Evolutionary conservation across 1,140 invertebrate species (phyloP), one percentile per base, ranked within the genome.

Genomic region (Vollenhovia emeryi): DNA sequence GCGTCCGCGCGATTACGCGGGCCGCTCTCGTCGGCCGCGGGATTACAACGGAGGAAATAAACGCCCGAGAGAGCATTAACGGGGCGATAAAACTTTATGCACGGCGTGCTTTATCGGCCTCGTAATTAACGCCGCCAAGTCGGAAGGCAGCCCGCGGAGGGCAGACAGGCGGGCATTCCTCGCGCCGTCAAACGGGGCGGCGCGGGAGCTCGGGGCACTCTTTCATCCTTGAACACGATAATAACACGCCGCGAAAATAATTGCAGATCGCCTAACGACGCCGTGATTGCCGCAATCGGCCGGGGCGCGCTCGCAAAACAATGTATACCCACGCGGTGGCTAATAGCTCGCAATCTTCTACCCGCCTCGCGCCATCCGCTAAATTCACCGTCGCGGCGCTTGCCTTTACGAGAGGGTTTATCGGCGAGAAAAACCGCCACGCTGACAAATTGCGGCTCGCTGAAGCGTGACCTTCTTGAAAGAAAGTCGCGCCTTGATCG

Each of bases 241-340:
- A 83, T 86, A 71, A 86, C 66, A 66, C 59, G 40, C 45, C 68
- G 30, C 24, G 48, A 52, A 84, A 73, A 71, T 83, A 86, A 86
- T 86, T 83, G 55, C 59, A 62, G 78, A 82, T 83, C 78, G 59
- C 55, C 66, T 83, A 86, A 86, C 50, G 85, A 83, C 48, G 40
- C 18, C 84, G 50, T 66, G 66, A 83, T 74, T 74, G 85, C 84
- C 36, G 21, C 52, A 30, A 62, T 66, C 55, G 60, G 36, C 9
- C 66, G 55, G 43, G 76, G 11, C 45, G 60, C 33, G 59, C 60
- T 50, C 74, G 79, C 43, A 52, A 69, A 75, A 85, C 84, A 85
- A 80, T 80, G 64, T 71, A 80, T 59, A 69, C 43, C 45, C 43
- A 36, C 43, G 76, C 36, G 45, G 24, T 73, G n/a, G 8, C 40